A percentile compares a stretch with the other conserved stretches of the same genome.
phyloP scores from a whole-genome alignment of 2,888 invertebrate species.

The Bombylius major region DNA sequence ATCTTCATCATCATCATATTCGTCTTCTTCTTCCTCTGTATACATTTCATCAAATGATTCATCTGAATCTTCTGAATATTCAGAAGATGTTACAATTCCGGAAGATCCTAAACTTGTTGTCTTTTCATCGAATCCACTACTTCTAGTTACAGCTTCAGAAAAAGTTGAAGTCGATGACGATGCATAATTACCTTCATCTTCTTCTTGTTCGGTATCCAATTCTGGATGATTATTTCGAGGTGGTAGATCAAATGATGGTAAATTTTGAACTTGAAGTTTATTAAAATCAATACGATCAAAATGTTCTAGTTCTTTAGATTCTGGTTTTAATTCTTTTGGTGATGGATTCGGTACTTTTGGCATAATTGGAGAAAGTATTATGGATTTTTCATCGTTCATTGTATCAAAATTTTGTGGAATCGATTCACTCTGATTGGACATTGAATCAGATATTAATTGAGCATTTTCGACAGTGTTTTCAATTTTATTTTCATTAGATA shows the following conservation, averaged over 20 bases:
- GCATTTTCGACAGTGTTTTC: background rate
- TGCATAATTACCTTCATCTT: background rate
- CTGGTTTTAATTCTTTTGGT: background rate
- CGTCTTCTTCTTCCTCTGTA: conserved; percentile 8
- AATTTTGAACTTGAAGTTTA: background rate
- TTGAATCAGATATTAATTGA: background rate
- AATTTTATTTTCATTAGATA: background rate
- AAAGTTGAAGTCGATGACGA: background rate
- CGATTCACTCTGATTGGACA: background rate
- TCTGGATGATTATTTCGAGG: background rate
- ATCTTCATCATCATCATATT: background rate
- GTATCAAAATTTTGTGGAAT: background rate
- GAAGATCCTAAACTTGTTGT: conserved; percentile 26
- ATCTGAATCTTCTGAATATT: conserved; percentile 16
- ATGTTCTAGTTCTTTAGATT: background rate
- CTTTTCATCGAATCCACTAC: conserved; percentile 31
- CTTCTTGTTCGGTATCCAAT: background rate
- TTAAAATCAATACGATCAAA: background rate
- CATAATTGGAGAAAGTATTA: background rate
- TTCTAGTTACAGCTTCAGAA: conserved; percentile 12
- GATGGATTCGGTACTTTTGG: background rate
- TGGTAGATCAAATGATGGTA: background rate
- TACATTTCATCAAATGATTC: conserved; percentile 5
- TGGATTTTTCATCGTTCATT: background rate
- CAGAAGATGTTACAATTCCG: conserved; percentile 21